These are phyloP conservation scores for Philaenus spumarius DNA, from an alignment of 1,140 invertebrate species.

Conservation along the genomic window DNA sequence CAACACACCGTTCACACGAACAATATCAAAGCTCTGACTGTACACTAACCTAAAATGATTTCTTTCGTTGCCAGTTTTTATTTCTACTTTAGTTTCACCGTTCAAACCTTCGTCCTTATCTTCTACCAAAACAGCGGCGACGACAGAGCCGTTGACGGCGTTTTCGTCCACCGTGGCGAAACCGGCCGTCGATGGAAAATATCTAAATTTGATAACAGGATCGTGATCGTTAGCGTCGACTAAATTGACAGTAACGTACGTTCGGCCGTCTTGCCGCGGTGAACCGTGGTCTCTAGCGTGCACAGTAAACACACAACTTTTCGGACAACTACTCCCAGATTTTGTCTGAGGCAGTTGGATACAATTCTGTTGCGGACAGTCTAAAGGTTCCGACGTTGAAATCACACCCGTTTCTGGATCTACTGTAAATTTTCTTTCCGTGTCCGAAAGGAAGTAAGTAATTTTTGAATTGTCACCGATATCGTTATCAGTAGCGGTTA, in stretches of 20 bases:
- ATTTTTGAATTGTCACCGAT: constrained; percentile 86
- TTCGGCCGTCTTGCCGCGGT: constrained; percentile 81
- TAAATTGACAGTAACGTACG: constrained; percentile 91
- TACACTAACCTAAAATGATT: constrained; percentile 82
- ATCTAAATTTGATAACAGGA: constrained; percentile 84
- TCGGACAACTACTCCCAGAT: constrained; percentile 58
- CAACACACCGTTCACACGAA: constrained; percentile 84
- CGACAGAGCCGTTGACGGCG: constrained; percentile 77
- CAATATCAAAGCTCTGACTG: constrained; percentile 77
- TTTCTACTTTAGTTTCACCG: constrained; percentile 77
- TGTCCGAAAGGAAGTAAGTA: constrained; percentile 80
- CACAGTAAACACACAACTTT: constrained; percentile 90
- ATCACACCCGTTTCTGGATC: constrained; percentile 84
- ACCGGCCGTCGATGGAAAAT: constrained; percentile 72
- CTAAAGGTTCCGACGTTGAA: constrained; percentile 67
- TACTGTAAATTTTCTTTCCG: constrained; percentile 77
- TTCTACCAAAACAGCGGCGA: constrained; percentile 87
- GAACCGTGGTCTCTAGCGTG: constrained; percentile 88
- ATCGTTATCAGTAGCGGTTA: constrained; percentile 89
- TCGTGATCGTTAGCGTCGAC: constrained; percentile 86
- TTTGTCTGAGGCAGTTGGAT: constrained; percentile 29
- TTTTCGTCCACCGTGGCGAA: constrained; percentile 92
- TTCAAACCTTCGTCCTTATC: constrained; percentile 88
- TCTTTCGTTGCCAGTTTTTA: constrained; percentile 82
- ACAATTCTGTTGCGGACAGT: constrained; percentile 65